phyloP scores from a whole-genome alignment of 1,140 invertebrate species.

The Diachasma alloeum region DNA sequence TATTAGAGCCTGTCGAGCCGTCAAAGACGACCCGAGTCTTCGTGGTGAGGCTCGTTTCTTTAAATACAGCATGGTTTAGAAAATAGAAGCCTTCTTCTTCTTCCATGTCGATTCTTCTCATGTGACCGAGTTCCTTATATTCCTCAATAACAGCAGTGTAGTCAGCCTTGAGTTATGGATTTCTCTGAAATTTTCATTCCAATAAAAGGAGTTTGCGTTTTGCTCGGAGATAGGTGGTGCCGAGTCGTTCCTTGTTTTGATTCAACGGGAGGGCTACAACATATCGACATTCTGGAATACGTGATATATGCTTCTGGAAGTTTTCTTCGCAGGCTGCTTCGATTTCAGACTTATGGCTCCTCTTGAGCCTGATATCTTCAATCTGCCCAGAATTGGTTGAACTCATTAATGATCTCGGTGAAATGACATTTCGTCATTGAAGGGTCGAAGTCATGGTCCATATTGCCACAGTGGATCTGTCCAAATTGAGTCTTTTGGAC shows the following conservation, averaged over 20 bases:
- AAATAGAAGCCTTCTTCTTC: too few relatives aligned
- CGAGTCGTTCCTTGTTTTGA: background rate
- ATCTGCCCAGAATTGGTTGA: constrained; percentile 6
- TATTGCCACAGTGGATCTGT: constrained; percentile 19
- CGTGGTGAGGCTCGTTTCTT: too few relatives aligned
- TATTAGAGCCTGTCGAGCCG: too few relatives aligned
- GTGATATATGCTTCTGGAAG: constrained; percentile 32
- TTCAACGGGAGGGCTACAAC: constrained; percentile 42
- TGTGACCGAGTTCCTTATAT: constrained; percentile 37
- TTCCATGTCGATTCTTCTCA: too few relatives aligned
- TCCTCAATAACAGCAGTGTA: constrained; percentile 34
- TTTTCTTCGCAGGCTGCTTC: constrained; percentile 38
- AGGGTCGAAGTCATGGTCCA: background rate
- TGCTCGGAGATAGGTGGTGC: constrained; percentile 3
- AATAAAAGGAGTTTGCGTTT: constrained; percentile 3
- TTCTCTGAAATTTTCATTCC: constrained; percentile 24
- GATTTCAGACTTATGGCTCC: constrained; percentile 12
- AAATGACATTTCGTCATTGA: constrained; percentile 1
- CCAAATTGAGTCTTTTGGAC: constrained; percentile 23
- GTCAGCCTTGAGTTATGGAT: constrained; percentile 19
- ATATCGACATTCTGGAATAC: constrained; percentile 36
- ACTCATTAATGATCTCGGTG: too few relatives aligned
- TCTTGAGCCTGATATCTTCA: constrained; percentile 14
- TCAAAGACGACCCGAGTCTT: too few relatives aligned
- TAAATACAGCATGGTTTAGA: too few relatives aligned